Conservation (phyloP, 2,797 vertebrate species). For the Urocyon cinereoargenteus region DNA sequence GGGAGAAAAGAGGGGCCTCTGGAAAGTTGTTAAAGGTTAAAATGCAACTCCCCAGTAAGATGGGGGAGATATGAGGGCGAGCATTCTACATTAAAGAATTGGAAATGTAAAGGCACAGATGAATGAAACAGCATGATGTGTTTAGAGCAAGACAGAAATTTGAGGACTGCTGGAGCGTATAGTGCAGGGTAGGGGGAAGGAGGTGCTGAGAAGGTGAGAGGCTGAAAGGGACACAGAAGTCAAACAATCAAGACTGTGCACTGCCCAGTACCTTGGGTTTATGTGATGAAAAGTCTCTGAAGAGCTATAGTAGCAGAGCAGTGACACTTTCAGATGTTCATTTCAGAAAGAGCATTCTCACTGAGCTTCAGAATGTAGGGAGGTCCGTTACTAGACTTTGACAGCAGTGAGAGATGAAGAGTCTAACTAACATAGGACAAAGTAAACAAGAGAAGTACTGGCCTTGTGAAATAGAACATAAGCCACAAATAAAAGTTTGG, state of each 20-base stretch:
- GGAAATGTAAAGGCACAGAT: slow-evolving; percentile 18
- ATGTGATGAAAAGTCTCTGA: neutral
- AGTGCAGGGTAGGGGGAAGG: neutral
- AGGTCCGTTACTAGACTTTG: neutral
- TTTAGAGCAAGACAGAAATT: neutral
- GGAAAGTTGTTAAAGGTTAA: slow-evolving; percentile 44
- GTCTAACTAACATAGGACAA: neutral
- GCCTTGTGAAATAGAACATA: neutral
- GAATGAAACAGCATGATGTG: neutral
- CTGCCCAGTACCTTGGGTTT: neutral
- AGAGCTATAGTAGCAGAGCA: neutral
- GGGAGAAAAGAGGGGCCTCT: neutral
- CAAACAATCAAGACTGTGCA: neutral
- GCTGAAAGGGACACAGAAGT: neutral
- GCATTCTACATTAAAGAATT: neutral
- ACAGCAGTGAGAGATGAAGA: neutral
- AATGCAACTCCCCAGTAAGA: neutral
- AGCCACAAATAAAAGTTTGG: neutral
- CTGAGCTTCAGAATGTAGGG: neutral
- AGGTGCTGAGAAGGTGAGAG: neutral
- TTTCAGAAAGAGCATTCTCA: slow-evolving; percentile 20
- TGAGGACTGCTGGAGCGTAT: neutral
- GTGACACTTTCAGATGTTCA: neutral
- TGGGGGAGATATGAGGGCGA: neutral
- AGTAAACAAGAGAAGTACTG: neutral